These are phyloP conservation scores for Pterois miles DNA, from an alignment of 2,797 vertebrate species.

Conservation along the genomic window DNA sequence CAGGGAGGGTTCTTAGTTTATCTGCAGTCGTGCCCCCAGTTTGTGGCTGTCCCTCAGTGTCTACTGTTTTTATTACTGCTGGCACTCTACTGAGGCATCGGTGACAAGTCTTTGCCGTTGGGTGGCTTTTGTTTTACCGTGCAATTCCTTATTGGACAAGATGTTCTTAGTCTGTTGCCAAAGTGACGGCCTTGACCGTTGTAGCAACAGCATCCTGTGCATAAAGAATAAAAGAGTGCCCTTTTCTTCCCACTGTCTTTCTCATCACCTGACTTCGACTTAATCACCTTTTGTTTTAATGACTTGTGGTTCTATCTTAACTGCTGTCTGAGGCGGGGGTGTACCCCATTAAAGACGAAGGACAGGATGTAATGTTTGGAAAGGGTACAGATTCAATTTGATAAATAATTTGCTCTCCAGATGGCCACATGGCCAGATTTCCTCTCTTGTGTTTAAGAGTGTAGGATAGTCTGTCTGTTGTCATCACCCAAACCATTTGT, in stretches of 20 bases:
- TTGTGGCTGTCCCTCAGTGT: background rate
- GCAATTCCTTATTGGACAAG: background rate
- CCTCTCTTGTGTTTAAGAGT: slow-evolving; percentile 31
- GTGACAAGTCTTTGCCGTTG: background rate
- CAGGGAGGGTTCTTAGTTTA: background rate
- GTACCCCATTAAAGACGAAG: background rate
- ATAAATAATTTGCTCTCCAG: slow-evolving; percentile 62
- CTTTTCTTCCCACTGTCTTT: background rate
- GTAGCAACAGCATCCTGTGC: slow-evolving; percentile 16
- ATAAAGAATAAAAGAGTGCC: slow-evolving; percentile 8
- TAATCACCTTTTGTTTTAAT: background rate
- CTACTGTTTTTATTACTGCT: slow-evolving; percentile 6
- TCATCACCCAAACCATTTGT: slow-evolving; percentile 39
- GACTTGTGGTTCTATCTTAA: slow-evolving; percentile 8
- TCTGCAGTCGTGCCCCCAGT: background rate
- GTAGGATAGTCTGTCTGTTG: slow-evolving; percentile 53
- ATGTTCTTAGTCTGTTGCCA: slow-evolving; percentile 3
- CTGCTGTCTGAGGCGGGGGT: background rate
- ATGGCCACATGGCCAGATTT: slow-evolving; percentile 35
- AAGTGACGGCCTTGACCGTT: slow-evolving; percentile 18
- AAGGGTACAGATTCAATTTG: slow-evolving; percentile 32
- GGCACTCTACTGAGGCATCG: background rate
- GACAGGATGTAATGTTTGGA: slow-evolving; percentile 53
- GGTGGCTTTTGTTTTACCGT: slow-evolving; percentile 4
- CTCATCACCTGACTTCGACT: background rate